Conservation (phyloP, 2,888 invertebrate genomes). For the Nephrotoma guestfalica region DNA sequence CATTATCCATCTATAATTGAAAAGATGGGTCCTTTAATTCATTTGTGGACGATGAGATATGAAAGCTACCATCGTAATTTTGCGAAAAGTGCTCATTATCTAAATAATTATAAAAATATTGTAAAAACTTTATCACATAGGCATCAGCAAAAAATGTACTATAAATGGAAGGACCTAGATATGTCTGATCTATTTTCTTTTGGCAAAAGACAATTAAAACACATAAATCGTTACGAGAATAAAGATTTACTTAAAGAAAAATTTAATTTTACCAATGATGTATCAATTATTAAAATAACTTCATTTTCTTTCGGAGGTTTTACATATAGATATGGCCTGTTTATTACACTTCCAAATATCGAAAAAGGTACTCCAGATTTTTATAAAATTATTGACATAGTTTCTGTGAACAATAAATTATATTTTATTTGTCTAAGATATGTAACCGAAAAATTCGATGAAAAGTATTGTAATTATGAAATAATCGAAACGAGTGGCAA, state of each 20-base stretch:
- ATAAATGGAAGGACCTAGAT: neutral
- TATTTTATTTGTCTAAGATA: neutral
- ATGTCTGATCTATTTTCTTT: neutral
- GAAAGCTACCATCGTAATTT: neutral
- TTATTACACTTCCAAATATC: neutral
- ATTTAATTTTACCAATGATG: neutral
- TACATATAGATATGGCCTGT: neutral
- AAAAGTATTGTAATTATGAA: neutral
- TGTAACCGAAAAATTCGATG: neutral
- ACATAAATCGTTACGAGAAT: neutral
- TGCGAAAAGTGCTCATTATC: neutral
- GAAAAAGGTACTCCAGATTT: neutral
- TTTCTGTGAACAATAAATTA: neutral
- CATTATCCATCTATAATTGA: neutral
- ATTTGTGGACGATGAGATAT: conserved; percentile 2
- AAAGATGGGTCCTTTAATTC: neutral
- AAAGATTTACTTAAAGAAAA: neutral
- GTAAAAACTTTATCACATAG: neutral
- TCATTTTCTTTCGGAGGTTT: neutral
- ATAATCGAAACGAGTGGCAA: neutral
- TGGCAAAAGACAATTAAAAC: neutral
- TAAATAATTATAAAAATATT: conserved; percentile 3
- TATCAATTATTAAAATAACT: neutral
- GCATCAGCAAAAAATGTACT: conserved; percentile 3
- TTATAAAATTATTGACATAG: neutral